Evolutionary conservation across 2,797 vertebrate species (phyloP).

Genomic region (Molossus alvarezi): DNA sequence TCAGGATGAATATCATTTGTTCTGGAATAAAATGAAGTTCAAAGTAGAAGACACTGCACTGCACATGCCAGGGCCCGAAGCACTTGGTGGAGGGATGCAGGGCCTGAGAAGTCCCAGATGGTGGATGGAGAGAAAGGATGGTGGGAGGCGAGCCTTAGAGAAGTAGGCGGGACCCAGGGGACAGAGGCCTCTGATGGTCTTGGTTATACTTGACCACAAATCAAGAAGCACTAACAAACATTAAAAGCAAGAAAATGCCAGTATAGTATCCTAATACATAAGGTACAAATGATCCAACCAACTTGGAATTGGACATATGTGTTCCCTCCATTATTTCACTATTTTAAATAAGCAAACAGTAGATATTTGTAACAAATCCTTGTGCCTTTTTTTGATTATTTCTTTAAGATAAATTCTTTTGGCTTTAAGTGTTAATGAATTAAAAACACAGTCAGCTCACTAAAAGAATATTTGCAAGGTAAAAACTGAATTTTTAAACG

Average conservation of each 20-base stretch:
- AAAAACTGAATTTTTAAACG: background rate
- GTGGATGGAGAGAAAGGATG: background rate
- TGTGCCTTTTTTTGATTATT: background rate
- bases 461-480: background rate
- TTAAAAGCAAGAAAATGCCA: background rate
- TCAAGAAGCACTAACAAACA: background rate
- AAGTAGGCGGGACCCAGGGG: background rate
- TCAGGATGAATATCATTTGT: background rate
- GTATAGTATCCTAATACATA: no score
- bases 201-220: background rate
- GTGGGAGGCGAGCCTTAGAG: background rate
- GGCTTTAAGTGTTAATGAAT: background rate
- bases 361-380: background rate
- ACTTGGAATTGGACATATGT: background rate
- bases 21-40: background rate
- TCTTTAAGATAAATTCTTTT: background rate
- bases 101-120: background rate
- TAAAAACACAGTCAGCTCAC: background rate
- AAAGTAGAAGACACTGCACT: background rate
- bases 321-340: background rate
- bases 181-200: background rate
- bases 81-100: background rate
- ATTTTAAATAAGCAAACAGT: constrained; percentile 2
- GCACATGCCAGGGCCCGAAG: background rate
- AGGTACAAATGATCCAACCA: background rate